Conservation (phyloP, 53 echinoderm and acorn worm species). For the Temnopleurus reevesii region DNA sequence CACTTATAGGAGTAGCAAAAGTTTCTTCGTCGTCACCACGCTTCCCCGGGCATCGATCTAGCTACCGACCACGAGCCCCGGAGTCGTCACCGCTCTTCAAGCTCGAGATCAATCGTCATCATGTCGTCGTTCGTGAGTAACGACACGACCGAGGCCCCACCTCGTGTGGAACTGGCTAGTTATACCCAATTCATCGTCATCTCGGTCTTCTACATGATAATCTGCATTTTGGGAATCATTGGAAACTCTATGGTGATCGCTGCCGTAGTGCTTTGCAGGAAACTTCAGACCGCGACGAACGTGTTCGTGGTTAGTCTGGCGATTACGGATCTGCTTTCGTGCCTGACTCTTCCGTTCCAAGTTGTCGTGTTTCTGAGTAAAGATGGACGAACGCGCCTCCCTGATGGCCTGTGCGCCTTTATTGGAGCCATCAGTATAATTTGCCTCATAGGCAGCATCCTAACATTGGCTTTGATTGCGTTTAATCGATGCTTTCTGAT, state of each 20-base stretch:
- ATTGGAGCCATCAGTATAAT: conserved; percentile 48
- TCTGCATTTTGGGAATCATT: conserved; percentile 6
- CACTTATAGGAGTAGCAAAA: neutral
- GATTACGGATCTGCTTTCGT: conserved; percentile 47
- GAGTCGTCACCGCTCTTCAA: neutral
- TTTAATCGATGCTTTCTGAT: conserved; percentile 54
- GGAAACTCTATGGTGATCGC: conserved; percentile 49
- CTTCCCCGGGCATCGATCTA: neutral
- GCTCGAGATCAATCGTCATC: neutral
- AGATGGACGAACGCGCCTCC: neutral
- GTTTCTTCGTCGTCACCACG: neutral
- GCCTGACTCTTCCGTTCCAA: conserved; percentile 46
- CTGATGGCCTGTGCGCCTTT: conserved; percentile 47
- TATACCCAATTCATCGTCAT: conserved; percentile 32
- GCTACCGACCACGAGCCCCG: neutral
- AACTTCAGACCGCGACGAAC: conserved; percentile 52
- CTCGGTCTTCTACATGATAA: neutral
- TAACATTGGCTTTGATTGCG: conserved; percentile 51
- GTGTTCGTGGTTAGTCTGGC: conserved; percentile 62
- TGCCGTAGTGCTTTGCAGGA: conserved; percentile 42
- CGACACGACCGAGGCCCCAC: neutral
- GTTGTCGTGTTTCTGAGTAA: conserved; percentile 19
- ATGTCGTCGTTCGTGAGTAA: conserved; percentile 12
- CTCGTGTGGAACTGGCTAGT: conserved; percentile 11
- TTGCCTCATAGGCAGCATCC: conserved; percentile 43